Evolutionary conservation across 2,888 invertebrate species (phyloP).

Genomic region (Dromius quadrimaculatus): DNA sequence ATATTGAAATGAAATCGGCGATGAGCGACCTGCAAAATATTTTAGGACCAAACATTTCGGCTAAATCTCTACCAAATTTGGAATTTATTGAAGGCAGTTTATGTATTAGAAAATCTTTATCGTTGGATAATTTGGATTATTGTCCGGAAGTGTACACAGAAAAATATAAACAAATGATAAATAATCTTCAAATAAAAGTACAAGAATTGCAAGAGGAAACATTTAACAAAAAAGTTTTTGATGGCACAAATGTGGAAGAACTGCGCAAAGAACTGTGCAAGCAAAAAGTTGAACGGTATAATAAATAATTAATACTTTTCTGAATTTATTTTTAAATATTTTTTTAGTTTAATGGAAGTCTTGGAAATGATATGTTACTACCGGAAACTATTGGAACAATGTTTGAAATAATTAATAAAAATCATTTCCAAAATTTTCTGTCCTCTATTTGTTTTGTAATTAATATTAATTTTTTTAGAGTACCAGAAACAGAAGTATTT

Average conservation of each 20-base stretch:
- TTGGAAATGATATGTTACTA: slow-evolving; percentile 11
- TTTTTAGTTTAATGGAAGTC: slow-evolving; percentile 1
- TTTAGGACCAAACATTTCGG: too few relatives aligned
- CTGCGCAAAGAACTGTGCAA: slow-evolving; percentile 30
- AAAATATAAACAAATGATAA: slow-evolving; percentile 25
- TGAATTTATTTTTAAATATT: neutral
- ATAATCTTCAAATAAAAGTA: slow-evolving; percentile 33
- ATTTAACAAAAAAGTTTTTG: neutral
- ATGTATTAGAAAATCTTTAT: slow-evolving; percentile 32
- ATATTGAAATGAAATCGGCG: slow-evolving; percentile 35
- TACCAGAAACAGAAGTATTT: slow-evolving; percentile 44
- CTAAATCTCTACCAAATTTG: slow-evolving; percentile 40
- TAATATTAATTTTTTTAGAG: slow-evolving; percentile 21
- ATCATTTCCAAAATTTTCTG: slow-evolving; percentile 10
- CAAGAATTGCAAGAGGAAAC: slow-evolving; percentile 28
- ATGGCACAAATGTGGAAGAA: slow-evolving; percentile 6
- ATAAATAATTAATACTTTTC: neutral
- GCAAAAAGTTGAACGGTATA: slow-evolving; percentile 32
- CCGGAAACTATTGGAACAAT: neutral
- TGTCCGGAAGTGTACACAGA: slow-evolving; percentile 1
- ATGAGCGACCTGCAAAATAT: slow-evolving; percentile 13
- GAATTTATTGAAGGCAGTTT: neutral
- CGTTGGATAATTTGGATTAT: slow-evolving; percentile 2
- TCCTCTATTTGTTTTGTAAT: neutral
- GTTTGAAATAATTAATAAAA: neutral